Evolutionary conservation across 2,888 invertebrate genomes (phyloP), one percentile per base, ranked within the genome.

Genomic region (Sepioteuthis lessoniana): DNA sequence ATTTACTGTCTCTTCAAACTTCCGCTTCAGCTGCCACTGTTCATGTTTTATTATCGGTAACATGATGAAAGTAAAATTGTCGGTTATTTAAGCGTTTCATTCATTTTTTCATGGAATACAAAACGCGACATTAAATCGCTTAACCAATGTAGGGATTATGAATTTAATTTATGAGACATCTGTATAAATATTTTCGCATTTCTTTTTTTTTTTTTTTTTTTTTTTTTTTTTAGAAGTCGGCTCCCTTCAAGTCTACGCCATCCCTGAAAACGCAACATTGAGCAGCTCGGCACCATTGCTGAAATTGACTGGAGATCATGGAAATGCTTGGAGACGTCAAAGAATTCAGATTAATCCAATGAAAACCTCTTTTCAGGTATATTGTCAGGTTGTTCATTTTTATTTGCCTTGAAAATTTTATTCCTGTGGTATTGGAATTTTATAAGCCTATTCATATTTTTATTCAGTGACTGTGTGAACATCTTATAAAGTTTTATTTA

Each of bases 291-390:
- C 21, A 19, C 31, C 47, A 47, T n/a, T 95, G 38, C 94, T 93
- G 35, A 47, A 50, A 37, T 90, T 94, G 25, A 76, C 93, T 37
- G 95, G 94, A 38, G 94, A 95, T 55, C 94, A 95, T 60, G 95
- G 95, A 55, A 93, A 94, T 0, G 28, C 76, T 21, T 95, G 95
- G 94, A 94, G 94, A 8, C 37, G 28, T 16, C 94, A 90, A n/a
- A 35, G 93, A 8, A 90, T 94, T 46, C 94, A 94, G 25, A 94
- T 95, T 35, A 38, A 93, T 21, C 46, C 31, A 21, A 94, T 90
- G 35, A 31, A 90, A 46, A 38, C 42, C 0, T 42, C 91, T 16
- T 95, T 94, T 46, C 94, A 94, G 93, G 94, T 95, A 93, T 76
- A 42, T 91, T 28, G 38, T 46, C 2, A 13, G 21, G 42, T 42